These are phyloP conservation scores for Prosapia bicincta DNA, from an alignment of 2,888 invertebrate species.

Conservation along the genomic window DNA sequence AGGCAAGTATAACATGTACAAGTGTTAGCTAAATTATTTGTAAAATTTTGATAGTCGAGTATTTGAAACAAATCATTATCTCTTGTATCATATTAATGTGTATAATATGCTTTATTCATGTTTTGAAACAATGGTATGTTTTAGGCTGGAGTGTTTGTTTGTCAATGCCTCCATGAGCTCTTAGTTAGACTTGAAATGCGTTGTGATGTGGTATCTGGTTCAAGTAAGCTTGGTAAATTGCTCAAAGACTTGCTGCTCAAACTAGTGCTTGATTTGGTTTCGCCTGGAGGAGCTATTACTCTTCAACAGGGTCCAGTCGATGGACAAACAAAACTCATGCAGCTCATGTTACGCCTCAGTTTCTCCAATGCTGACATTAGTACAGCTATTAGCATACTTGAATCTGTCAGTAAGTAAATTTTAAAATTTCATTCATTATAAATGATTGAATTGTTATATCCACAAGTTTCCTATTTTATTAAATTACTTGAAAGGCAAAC, in stretches of 20 bases:
- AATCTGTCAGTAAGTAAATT: slow-evolving; percentile 59
- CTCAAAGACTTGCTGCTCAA: slow-evolving; percentile 65
- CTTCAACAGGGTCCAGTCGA: slow-evolving; percentile 66
- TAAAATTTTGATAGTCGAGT: too few relatives aligned
- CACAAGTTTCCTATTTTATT: too few relatives aligned
- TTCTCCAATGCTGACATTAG: slow-evolving; percentile 66
- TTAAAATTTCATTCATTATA: too few relatives aligned
- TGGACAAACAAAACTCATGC: slow-evolving; percentile 69
- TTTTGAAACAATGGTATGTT: too few relatives aligned
- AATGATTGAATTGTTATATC: too few relatives aligned
- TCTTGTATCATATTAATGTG: too few relatives aligned
- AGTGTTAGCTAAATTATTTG: too few relatives aligned
- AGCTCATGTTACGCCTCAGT: slow-evolving; percentile 60
- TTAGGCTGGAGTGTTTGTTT: slow-evolving; percentile 73
- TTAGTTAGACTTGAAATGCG: slow-evolving; percentile 64
- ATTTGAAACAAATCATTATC: too few relatives aligned
- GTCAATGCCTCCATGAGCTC: slow-evolving; percentile 68
- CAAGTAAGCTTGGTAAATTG: slow-evolving; percentile 51
- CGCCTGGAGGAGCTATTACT: slow-evolving; percentile 61
- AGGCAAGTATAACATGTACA: too few relatives aligned
- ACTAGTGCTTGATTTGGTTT: slow-evolving; percentile 67
- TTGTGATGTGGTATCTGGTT: slow-evolving; percentile 56
- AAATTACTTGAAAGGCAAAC: too few relatives aligned
- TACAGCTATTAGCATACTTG: slow-evolving; percentile 68
- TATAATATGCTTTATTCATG: too few relatives aligned